phyloP scores from a whole-genome alignment of 2,888 invertebrate genomes.

The Cancer borealis region DNA sequence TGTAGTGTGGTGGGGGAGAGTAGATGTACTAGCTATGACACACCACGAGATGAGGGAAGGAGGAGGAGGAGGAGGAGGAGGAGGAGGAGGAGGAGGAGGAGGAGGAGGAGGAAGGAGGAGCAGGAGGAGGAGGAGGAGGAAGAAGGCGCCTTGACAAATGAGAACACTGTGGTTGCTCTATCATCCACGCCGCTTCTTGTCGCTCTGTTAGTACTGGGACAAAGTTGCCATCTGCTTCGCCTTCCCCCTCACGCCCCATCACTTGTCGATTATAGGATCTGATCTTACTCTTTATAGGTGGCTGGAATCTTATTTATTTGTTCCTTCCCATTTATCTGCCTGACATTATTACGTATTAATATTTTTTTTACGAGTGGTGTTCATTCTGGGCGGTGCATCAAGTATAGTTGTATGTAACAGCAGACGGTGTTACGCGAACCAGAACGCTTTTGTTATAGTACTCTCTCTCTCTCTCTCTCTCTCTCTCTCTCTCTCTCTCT shows the following conservation, averaged over 20 bases:
- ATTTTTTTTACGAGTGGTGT: neutral
- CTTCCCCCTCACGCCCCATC: neutral
- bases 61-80: constrained; percentile 24
- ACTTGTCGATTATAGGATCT: neutral
- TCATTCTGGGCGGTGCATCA: neutral
- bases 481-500: neutral
- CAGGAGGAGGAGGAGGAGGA: constrained; percentile 1
- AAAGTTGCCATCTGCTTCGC: neutral
- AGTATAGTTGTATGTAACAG: neutral
- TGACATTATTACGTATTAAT: neutral
- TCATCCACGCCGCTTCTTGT: neutral
- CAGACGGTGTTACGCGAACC: neutral
- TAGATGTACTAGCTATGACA: no score
- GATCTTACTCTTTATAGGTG: neutral
- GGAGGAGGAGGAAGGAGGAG: neutral
- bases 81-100: neutral
- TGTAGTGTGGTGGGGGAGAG: neutral
- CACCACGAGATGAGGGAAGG: neutral
- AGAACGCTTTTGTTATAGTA: neutral
- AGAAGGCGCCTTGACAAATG: neutral
- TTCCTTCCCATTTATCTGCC: neutral
- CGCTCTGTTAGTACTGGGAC: neutral
- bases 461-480: neutral
- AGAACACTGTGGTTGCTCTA: neutral
- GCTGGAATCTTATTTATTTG: neutral